Base-by-base conservation (phyloP, 64 coral and sea anemone genomes). In the Pachyseris speciosa region DNA sequence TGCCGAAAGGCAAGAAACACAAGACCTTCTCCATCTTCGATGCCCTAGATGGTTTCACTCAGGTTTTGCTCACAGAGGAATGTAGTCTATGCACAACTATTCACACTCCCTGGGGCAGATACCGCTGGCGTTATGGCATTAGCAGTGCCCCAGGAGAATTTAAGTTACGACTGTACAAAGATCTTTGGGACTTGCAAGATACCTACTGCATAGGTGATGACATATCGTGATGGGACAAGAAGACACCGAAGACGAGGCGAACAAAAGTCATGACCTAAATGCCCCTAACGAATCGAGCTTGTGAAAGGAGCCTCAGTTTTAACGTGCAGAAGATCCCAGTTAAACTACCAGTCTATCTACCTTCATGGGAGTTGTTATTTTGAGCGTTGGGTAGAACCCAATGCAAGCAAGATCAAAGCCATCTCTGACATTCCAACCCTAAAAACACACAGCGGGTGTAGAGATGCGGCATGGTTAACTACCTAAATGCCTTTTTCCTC, bases 41-140 rank as follows among this genome's bases (percentile, higher is more conserved):
- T 44, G 72, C 72, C 5, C 72, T 75, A 19, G 72, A 75, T 75
- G 86, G 69, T 20, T 75, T 88, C 29, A 63, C 69, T 75, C 86
- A 88, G 67, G 36, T 88, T 75, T 12, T 33, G 22, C 53, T 88
- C 27, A 75, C 45, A 36, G 86, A 90, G 29, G 37, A 89, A 52
- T 79, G 57, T 40, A 90, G 74, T 45, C 63, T 72, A 40, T 26
- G 30, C 34, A 90, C 87, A 8, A 66, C 87, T 49, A 90, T 67
- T 58, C 72, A 90, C 52, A 90, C 38, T n/a, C 74, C 72, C 34
- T 90, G 58, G 73, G 73, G 39, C 37, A 64, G 55, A 44, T 90
- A 90, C 45, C 59, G 37, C 15, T 90, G 87, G 87, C 58, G 67
- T 47, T 89, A 89, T 75, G 87, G 73, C 32, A 69, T 78, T 29